phyloP scores from a whole-genome alignment of 2,797 vertebrate species.

The Bovichtus variegatus region DNA sequence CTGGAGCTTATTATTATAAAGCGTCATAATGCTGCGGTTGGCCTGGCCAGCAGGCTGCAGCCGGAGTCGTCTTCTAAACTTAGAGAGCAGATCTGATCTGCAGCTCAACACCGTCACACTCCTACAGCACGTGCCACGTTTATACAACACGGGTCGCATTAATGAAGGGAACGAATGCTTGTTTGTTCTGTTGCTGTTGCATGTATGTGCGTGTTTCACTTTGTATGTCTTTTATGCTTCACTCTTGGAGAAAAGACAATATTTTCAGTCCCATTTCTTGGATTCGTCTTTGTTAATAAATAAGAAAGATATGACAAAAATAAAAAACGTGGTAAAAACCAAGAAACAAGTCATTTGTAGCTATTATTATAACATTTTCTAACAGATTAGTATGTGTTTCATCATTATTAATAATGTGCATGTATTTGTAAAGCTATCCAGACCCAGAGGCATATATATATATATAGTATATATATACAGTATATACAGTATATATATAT shows the following conservation, averaged over 20 bases:
- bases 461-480: too few species aligned
- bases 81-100: slow-evolving; percentile 55
- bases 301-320: not conserved
- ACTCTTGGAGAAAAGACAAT: not conserved
- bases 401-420: not conserved
- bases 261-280: not conserved
- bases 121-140: slow-evolving; percentile 32
- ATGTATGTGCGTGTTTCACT: not conserved
- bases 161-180: not conserved
- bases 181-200: not conserved
- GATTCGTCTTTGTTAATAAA: not conserved
- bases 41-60: slow-evolving; percentile 28
- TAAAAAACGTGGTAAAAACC: not conserved
- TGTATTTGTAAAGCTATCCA: not conserved
- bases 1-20: slow-evolving; percentile 56
- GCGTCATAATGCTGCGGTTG: slow-evolving; percentile 44
- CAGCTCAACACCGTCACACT: slow-evolving; percentile 24
- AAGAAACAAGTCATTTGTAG: not conserved
- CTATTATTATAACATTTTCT: too few species aligned
- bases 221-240: not conserved
- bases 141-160: not conserved
- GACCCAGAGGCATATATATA: not conserved
- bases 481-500: too few species aligned
- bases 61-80: slow-evolving; percentile 53
- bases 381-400: too few species aligned